Evolutionary conservation across 2,888 invertebrate genomes (phyloP).

Genomic region (Megamerina dolium): DNA sequence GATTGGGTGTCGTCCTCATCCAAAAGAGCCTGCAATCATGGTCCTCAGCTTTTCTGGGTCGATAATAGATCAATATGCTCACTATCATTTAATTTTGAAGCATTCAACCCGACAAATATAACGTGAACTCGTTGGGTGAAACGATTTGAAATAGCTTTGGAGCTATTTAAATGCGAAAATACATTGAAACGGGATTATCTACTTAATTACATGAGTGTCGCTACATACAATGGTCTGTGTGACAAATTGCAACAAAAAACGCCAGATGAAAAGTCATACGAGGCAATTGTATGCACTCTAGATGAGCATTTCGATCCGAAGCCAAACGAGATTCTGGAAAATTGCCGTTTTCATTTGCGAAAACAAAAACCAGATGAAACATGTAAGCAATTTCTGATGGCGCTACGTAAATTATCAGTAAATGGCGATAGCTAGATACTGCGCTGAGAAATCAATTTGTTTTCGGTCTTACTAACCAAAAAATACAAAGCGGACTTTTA

Average conservation of each 20-base stretch:
- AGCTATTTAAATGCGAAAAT: constrained; percentile 1
- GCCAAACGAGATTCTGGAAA: neutral
- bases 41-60: too few species aligned
- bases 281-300: neutral
- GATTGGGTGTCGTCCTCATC: too few species aligned
- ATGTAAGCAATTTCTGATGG: too few species aligned
- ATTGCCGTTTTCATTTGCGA: neutral
- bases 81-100: too few species aligned
- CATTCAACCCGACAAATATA: neutral
- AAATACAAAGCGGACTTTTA: constrained; percentile 2
- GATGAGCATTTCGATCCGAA: neutral
- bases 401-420: too few species aligned
- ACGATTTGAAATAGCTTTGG: constrained; percentile 5
- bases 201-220: neutral
- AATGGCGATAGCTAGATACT: neutral
- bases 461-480: neutral
- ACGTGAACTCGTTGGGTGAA: constrained; percentile 7
- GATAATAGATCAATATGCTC: too few species aligned
- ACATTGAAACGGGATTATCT: neutral
- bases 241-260: too few species aligned
- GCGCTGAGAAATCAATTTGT: neutral
- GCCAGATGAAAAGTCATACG: neutral
- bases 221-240: neutral
- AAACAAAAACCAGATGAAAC: too few species aligned
- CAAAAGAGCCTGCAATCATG: too few species aligned